A percentile compares a stretch with the other conserved stretches of the same genome.
phyloP scores from a whole-genome alignment of 2,888 invertebrate genomes.

The Amblyjoppa proteus region DNA sequence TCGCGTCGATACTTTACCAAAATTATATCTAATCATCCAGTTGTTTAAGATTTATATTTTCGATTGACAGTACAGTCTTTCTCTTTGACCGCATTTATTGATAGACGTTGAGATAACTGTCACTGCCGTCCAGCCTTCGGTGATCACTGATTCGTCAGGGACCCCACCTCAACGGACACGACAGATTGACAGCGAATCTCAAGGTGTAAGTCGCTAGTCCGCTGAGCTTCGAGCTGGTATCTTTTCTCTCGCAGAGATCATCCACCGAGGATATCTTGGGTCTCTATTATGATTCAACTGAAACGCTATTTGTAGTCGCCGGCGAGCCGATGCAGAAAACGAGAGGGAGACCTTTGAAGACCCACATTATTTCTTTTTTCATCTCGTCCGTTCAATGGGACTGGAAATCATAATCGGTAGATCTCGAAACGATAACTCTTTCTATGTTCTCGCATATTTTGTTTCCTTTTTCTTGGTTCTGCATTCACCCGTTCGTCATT shows the following conservation, averaged over 20 bases:
- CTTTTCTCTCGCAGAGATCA: slow-evolving; percentile 54
- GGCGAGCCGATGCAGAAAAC: slow-evolving; percentile 53
- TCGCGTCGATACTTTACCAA: not conserved
- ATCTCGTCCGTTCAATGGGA: slow-evolving; percentile 20
- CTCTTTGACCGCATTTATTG: slow-evolving; percentile 3
- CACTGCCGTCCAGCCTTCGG: slow-evolving; percentile 17
- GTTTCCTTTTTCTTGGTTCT: slow-evolving; percentile 21
- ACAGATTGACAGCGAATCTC: slow-evolving; percentile 40
- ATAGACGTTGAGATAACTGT: slow-evolving; percentile 8
- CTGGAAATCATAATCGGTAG: slow-evolving; percentile 45
- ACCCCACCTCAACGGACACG: slow-evolving; percentile 19
- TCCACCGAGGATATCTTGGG: slow-evolving; percentile 74
- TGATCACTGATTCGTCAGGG: slow-evolving; percentile 10
- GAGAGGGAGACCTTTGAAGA: slow-evolving; percentile 5
- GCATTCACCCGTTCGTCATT: slow-evolving; percentile 29
- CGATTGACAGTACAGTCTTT: not conserved
- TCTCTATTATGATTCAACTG: slow-evolving; percentile 82
- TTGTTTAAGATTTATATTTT: not conserved
- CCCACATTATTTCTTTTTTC: slow-evolving; percentile 9
- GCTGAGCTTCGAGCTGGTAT: not conserved
- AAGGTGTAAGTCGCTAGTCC: slow-evolving; percentile 21
- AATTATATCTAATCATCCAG: not conserved
- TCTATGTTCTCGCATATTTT: slow-evolving; percentile 33
- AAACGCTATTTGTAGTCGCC: slow-evolving; percentile 81
- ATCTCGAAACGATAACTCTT: slow-evolving; percentile 53